phyloP scores from a whole-genome alignment of 2,888 invertebrate species.

The Nymphalis c-album region DNA sequence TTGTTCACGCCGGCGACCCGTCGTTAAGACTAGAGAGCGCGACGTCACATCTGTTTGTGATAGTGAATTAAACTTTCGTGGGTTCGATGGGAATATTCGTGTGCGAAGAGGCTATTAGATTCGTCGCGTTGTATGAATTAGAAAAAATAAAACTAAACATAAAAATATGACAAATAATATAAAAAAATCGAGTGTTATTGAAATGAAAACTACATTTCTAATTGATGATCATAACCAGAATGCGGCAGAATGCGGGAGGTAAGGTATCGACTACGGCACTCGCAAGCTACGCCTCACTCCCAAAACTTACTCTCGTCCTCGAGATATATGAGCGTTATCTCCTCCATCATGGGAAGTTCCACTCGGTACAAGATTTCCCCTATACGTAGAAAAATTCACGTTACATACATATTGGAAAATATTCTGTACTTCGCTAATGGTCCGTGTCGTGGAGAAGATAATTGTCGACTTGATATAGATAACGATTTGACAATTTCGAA shows the following conservation, averaged over 20 bases:
- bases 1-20: conserved; percentile 36
- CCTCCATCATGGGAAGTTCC: conserved; percentile 96
- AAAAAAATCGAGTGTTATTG: conserved; percentile 78
- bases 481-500: background rate
- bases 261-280: conserved; percentile 83
- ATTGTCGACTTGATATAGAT: conserved; percentile 22
- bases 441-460: conserved; percentile 48
- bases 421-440: conserved; percentile 47
- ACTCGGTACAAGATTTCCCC: conserved; percentile 96
- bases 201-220: conserved; percentile 81
- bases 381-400: conserved; percentile 82
- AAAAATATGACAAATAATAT: conserved; percentile 71
- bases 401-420: conserved; percentile 69
- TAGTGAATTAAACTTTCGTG: conserved; percentile 62
- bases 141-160: conserved; percentile 64
- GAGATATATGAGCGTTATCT: conserved; percentile 96
- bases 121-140: conserved; percentile 74
- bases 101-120: conserved; percentile 71
- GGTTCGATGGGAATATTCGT: conserved; percentile 66
- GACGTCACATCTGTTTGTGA: conserved; percentile 45
- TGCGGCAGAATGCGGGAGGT: conserved; percentile 83
- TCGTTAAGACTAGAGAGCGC: conserved; percentile 45
- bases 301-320: conserved; percentile 90
- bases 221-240: conserved; percentile 83
- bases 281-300: conserved; percentile 85